These are phyloP conservation scores for Drosophila serrata DNA, from an alignment of 1,140 invertebrate species.

Conservation along the genomic window DNA sequence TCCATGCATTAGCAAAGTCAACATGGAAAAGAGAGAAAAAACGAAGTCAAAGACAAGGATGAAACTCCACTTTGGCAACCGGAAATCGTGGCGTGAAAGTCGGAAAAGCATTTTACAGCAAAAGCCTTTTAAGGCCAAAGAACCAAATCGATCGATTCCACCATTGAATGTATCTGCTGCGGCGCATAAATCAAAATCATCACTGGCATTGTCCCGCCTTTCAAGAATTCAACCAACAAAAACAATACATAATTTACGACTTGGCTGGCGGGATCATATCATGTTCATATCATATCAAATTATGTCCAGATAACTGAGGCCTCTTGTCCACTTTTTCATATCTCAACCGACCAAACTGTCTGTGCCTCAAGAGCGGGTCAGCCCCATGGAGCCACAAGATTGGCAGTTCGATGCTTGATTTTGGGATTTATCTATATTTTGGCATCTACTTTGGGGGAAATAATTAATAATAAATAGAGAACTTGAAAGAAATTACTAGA, in stretches of 20 bases:
- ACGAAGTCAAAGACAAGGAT: slow-evolving; percentile 24
- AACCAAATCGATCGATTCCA: slow-evolving; percentile 46
- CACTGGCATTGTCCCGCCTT: slow-evolving; percentile 31
- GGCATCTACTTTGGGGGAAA: slow-evolving; percentile 12
- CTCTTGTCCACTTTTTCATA: slow-evolving; percentile 29
- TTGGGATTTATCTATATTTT: slow-evolving; percentile 13
- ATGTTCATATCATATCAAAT: slow-evolving; percentile 67
- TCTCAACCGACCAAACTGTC: slow-evolving; percentile 4
- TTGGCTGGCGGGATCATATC: slow-evolving; percentile 60
- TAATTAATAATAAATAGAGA: neutral
- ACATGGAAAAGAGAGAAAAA: slow-evolving; percentile 26
- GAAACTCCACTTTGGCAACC: slow-evolving; percentile 36
- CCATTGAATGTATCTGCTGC: slow-evolving; percentile 49
- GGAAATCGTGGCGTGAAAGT: slow-evolving; percentile 61
- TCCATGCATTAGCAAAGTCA: slow-evolving; percentile 76
- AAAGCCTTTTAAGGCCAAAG: slow-evolving; percentile 70
- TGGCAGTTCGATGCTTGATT: slow-evolving; percentile 25
- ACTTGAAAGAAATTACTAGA: neutral
- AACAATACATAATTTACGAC: slow-evolving; percentile 63
- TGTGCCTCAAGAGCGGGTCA: slow-evolving; percentile 3
- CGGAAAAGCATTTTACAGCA: slow-evolving; percentile 64
- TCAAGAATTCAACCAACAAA: slow-evolving; percentile 12
- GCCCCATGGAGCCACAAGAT: slow-evolving; percentile 17
- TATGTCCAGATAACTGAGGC: slow-evolving; percentile 35
- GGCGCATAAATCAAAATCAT: slow-evolving; percentile 66